Evolutionary conservation across 2,113 vertebrate species (phyloP), one percentile per base, ranked within the genome.

Genomic region (Monarcha castaneiventris): DNA sequence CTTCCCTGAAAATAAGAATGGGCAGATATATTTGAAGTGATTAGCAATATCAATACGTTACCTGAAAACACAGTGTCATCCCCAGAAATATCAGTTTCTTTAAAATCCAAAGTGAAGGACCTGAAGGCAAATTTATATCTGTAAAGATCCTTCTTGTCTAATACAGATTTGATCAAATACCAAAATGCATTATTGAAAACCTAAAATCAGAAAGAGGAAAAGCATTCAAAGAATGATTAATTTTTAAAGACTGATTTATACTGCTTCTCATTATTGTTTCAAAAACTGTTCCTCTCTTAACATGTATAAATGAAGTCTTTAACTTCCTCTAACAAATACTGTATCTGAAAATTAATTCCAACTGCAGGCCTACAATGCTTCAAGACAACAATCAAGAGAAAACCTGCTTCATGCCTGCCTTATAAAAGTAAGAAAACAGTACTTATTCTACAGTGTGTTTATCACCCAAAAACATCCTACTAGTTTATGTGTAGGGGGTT

Each of bases 101-200:
- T 94, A 52, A 97, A 86, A 84, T 98, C 97, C 82, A 98, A 91
- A 93, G 98, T 98, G 81, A 99, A 96, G 59, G 98, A 98, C 67
- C 96, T 97, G 48, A 98, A 96, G 58, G 98, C 98, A 97, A 99
- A 98, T 75, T 91, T 96, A 64, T 98, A 98, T 43, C 97, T 96
- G 48, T 66, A 46, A 74, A 96, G 94, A 81, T 97, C 87, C 82
- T 97, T 97, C 71, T 97, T 93, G 46, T 92, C 82, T 87, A 98
- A 77, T 52, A 95, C 81, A 82, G 97, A 89, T 92, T 95, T 96
- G 35, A 99, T 96, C 97, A 99, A 98, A 93, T 89, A 93, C 97
- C 98, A 98, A 93, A 99, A 96, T 23, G 98, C 98, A 77, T 93
- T 79, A 92, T 97, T 98, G 93, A 99, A 99, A 81, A 97, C 94